Conservation (phyloP, 2,113 vertebrate genomes). For the Mellivora capensis region DNA sequence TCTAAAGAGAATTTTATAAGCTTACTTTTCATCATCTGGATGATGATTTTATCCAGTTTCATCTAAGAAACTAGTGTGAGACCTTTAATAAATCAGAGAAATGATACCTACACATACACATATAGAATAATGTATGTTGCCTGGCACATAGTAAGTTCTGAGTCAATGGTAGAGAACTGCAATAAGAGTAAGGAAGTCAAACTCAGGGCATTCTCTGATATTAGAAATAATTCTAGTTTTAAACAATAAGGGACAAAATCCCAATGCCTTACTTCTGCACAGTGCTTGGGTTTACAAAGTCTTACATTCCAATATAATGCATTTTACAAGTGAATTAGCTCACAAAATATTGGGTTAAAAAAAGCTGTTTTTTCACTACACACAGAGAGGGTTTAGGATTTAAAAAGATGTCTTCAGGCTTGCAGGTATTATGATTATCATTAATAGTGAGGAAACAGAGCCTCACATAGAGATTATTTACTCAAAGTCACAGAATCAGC, state of each 20-base stretch:
- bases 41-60: background rate
- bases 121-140: background rate
- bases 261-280: background rate
- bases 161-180: background rate
- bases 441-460: background rate
- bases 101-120: background rate
- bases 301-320: background rate
- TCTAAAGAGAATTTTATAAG: background rate
- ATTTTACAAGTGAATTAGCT: background rate
- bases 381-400: background rate
- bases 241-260: background rate
- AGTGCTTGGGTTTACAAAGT: background rate
- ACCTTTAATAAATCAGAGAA: background rate
- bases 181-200: background rate
- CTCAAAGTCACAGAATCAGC: background rate
- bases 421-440: background rate
- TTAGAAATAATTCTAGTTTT: background rate
- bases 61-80: background rate
- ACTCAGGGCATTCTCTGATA: background rate
- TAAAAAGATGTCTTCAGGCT: background rate
- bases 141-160: background rate
- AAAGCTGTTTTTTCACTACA: background rate
- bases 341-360: background rate
- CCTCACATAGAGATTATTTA: background rate
- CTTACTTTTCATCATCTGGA: background rate